These are phyloP conservation scores for Platycercus adscitus DNA, from an alignment of 2,113 vertebrate species.

Conservation along the genomic window DNA sequence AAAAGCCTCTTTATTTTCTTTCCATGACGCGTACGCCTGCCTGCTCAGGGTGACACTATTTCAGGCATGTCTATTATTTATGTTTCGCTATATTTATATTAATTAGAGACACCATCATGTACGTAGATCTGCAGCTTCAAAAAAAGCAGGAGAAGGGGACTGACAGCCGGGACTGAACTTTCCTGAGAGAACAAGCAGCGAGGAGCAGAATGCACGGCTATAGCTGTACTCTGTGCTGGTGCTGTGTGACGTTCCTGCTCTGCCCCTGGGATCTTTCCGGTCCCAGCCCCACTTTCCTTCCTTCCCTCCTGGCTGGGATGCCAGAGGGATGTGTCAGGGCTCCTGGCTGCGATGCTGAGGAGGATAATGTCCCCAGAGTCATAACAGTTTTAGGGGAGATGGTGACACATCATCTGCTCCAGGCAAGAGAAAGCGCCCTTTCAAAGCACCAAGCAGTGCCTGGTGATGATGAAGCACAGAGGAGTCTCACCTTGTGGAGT, in stretches of 20 bases:
- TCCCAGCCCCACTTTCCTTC: background rate
- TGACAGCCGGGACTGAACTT: constrained; percentile 11
- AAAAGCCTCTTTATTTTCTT: constrained; percentile 64
- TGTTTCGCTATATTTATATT: constrained; percentile 70
- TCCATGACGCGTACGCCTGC: constrained; percentile 55
- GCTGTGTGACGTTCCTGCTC: accelerated
- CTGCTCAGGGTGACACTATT: constrained; percentile 61
- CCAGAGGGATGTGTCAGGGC: background rate
- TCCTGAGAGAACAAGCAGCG: background rate
- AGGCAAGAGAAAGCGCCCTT: background rate
- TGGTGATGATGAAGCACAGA: accelerated
- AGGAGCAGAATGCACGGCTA: background rate
- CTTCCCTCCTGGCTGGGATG: background rate
- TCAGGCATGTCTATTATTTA: constrained; percentile 73
- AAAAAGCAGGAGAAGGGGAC: background rate
- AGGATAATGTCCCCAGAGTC: accelerated
- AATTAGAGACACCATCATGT: constrained; percentile 54
- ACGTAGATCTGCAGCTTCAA: constrained; percentile 54
- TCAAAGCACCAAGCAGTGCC: background rate
- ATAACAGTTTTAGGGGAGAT: background rate
- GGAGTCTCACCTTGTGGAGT: background rate
- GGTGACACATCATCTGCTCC: background rate
- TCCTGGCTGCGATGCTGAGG: background rate
- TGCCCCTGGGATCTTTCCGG: background rate
- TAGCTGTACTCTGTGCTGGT: accelerated